Percentiles rank a stretch among this genome's conserved stretches.
These are phyloP conservation scores for Gyrodactylus bullatarudis DNA, from an alignment of 1,140 invertebrate species.

Conservation along the genomic window DNA sequence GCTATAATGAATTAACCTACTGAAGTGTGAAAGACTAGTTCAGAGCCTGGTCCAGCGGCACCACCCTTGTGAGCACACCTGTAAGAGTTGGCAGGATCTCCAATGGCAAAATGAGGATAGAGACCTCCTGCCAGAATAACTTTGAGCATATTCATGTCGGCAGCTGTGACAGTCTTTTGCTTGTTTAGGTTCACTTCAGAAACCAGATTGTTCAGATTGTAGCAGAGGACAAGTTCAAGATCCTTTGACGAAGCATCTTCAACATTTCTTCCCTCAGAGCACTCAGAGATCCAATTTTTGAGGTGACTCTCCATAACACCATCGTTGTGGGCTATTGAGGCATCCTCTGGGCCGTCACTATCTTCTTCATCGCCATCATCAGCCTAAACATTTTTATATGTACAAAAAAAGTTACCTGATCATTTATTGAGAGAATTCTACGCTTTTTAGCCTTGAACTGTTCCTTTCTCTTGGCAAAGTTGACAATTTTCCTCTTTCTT, in stretches of 20 bases:
- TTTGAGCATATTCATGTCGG: conserved; percentile 54
- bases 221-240: neutral
- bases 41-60: conserved; percentile 19
- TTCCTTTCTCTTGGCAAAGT: neutral
- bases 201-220: neutral
- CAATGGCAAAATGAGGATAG: conserved; percentile 59
- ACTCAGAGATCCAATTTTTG: neutral
- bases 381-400: too few relatives aligned
- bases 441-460: neutral
- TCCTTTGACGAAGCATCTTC: neutral
- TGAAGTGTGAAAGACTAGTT: conserved; percentile 56
- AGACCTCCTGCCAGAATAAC: conserved; percentile 54
- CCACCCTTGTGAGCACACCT: conserved; percentile 23
- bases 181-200: conserved; percentile 10
- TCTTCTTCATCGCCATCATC: neutral
- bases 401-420: neutral
- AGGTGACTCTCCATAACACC: neutral
- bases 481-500: conserved; percentile 7
- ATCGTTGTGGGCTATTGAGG: neutral
- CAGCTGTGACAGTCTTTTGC: conserved; percentile 34
- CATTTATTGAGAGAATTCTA: neutral
- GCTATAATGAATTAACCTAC: conserved; percentile 13
- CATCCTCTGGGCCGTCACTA: neutral
- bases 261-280: neutral
- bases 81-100: conserved; percentile 64